Base-by-base conservation (phyloP, 2,888 invertebrate species). In the Congeria kusceri region DNA sequence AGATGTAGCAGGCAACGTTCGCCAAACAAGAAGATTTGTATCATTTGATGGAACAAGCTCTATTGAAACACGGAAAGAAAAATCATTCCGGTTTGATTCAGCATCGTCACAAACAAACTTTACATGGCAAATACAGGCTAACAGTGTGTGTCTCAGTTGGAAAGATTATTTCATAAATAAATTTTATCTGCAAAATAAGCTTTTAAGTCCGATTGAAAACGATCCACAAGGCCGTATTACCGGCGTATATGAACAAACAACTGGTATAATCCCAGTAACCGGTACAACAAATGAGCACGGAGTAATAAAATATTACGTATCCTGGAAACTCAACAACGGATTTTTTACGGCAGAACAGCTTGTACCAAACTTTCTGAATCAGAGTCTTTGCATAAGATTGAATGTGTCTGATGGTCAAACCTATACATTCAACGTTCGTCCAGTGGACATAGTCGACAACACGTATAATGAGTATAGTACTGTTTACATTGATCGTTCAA, bases 231-330 rank as follows among this genome's bases (percentile, higher is more conserved):
- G 49, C 9, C 32, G 57, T 0, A 77, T 86, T 25, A 20, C 0
- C 1, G 78, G 69, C n/a, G 56, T 44, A 7, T 87, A 87, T 56
- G 87, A 87, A 9, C 84, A 87, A 46, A 47, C 29, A 23, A 63
- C 68, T 20, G 84, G 83, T 4, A 0, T 39, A 3, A 39, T 87
- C 9, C 77, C 87, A 2, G 62, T 80, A 2, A 39, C 28, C 9
- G 87, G 87, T 11, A 87, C 85, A 7, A 27, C 59, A 44, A 87
- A 87, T 58, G 75, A 84, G 0, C 39, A 76, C 7, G 87, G 87
- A 1, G 61, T 87, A 0, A 64, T 49, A 1, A 25, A 56, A 13
- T 85, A 76, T 63, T 62, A 58, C 1, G 79, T 67, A 56, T 57
- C 49, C n/a, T 68, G 70, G 69, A 20, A 28, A 20, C 27, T 25